Conservation (phyloP, 2,888 invertebrate genomes). For the Dioctria linearis region DNA sequence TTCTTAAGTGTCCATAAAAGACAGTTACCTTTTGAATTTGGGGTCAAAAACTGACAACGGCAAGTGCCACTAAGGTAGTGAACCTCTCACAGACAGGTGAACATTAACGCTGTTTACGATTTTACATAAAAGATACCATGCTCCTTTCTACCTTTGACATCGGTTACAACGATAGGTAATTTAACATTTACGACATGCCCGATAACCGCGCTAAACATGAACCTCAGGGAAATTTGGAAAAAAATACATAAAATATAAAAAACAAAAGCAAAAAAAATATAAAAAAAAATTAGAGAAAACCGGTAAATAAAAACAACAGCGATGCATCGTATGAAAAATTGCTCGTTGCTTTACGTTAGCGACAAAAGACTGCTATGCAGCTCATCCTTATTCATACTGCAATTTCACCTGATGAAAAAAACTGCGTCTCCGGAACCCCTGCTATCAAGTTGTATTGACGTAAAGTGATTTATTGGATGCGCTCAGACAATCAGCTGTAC, state of each 20-base stretch:
- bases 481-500: conserved; percentile 38
- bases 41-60: conserved; percentile 36
- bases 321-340: conserved; percentile 16
- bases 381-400: background rate
- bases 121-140: conserved; percentile 33
- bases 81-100: conserved; percentile 41
- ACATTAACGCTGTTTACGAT: conserved; percentile 47
- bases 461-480: conserved; percentile 50
- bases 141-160: conserved; percentile 41
- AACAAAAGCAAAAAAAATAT: conserved; percentile 30
- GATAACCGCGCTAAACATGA: conserved; percentile 29
- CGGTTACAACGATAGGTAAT: conserved; percentile 20
- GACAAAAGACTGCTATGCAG: conserved; percentile 12
- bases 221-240: conserved; percentile 27
- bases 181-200: conserved; percentile 51
- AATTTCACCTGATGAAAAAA: background rate
- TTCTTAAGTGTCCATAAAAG: conserved; percentile 35
- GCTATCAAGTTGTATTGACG: conserved; percentile 34
- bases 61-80: conserved; percentile 29
- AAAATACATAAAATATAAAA: conserved; percentile 14
- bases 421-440: conserved; percentile 8
- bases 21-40: conserved; percentile 30
- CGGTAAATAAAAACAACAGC: conserved; percentile 6
- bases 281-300: background rate
- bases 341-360: background rate